These are phyloP conservation scores for Heliconius hewitsoni DNA, from an alignment of 1,140 invertebrate species.

Conservation along the genomic window DNA sequence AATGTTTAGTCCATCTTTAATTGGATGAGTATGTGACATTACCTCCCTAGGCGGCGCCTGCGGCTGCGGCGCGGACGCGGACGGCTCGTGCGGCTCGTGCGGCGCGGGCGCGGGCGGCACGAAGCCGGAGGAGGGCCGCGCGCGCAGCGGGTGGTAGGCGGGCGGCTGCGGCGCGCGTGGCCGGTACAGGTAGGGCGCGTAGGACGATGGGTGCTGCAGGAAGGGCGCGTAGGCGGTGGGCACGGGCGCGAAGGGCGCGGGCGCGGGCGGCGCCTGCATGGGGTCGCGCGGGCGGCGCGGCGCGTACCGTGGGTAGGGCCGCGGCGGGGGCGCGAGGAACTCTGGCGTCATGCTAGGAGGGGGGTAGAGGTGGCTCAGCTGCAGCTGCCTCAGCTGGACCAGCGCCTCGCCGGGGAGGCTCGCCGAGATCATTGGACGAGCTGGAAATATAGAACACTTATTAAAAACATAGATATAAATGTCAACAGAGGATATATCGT, in stretches of 20 bases:
- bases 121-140: constrained; percentile 64
- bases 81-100: constrained; percentile 58
- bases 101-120: constrained; percentile 68
- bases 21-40: constrained; percentile 4
- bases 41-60: constrained; percentile 65
- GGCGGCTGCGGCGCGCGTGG: constrained; percentile 54
- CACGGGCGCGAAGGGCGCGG: constrained; percentile 59
- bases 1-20: too few species aligned
- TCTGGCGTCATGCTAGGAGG: constrained; percentile 74
- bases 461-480: not conserved
- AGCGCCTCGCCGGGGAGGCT: constrained; percentile 80
- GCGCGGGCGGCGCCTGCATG: constrained; percentile 48
- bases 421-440: constrained; percentile 79
- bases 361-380: constrained; percentile 69
- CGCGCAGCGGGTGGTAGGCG: constrained; percentile 57
- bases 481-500: too few species aligned
- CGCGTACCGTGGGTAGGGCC: constrained; percentile 73
- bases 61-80: constrained; percentile 57
- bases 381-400: constrained; percentile 74
- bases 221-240: constrained; percentile 65
- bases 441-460: constrained; percentile 50
- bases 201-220: constrained; percentile 58
- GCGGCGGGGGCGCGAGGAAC: constrained; percentile 76
- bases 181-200: constrained; percentile 62
- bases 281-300: constrained; percentile 58